Base-by-base conservation (phyloP, 2,888 invertebrate species). In the Trichopoda pennipes region DNA sequence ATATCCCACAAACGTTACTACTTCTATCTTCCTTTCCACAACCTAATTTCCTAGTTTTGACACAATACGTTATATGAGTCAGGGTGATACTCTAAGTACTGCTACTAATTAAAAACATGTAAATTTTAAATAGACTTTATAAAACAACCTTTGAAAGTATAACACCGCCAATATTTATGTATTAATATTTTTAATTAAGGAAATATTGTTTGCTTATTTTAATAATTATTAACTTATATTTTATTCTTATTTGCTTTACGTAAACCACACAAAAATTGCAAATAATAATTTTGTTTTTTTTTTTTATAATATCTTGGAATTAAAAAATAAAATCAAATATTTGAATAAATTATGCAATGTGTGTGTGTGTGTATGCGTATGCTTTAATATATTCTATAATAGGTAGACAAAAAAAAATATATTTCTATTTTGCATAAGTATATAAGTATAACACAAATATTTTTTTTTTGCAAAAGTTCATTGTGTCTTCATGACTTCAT, bases 401-500 rank as follows among this genome's bases (percentile, higher is more conserved):
- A 51, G 58, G 23, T n/a, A 56, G 17, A 61, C 14, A 12, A 17
- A 55, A 32, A n/a, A 19, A 70, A 49, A 55, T 19, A 68, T 17
- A 76, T 55, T 38, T 70, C 56, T 63, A 49, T 2, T 19, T 63
- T 28, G 19, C 17, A 44, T 23, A 60, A 19, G 1, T 44, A 21
- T n/a, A 44, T n/a, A 28, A 28, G 42, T 42, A 3, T 53, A 55
- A 55, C 19, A 51, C 28, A 55, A 63, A 32, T n/a, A 28, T 28
- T 7, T 7, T 28, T 28, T 28, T 32, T 53, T 68, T 23, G 42
- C 60, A 60, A 17, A 66, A 68, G 68, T 79, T 73, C 73, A 79
- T 61, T 73, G 73, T 68, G 73, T 61, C 61, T 73, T 74, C 68
- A 55, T 80, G 73, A 61, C 55, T 80, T 74, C 68, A 74, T 74